Evolutionary conservation across 2,797 vertebrate species (phyloP).

Genomic region (Myripristis murdjan): DNA sequence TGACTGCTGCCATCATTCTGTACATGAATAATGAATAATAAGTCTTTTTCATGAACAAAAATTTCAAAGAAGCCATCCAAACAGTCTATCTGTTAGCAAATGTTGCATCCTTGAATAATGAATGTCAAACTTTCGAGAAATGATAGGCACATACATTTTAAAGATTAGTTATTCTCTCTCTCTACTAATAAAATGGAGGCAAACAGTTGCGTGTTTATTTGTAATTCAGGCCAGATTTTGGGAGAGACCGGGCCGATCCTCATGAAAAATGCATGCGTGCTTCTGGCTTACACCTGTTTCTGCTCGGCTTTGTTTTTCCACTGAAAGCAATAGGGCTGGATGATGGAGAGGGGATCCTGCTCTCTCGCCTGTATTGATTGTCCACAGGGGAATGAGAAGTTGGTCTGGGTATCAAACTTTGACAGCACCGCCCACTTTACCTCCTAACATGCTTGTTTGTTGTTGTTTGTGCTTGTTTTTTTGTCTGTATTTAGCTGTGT

Average conservation of each 20-base stretch:
- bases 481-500: neutral
- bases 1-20: too few relatives aligned
- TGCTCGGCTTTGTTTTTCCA: slow-evolving; percentile 26
- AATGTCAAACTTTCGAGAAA: slow-evolving; percentile 23
- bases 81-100: slow-evolving; percentile 19
- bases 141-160: slow-evolving; percentile 39
- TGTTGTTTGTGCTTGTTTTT: neutral
- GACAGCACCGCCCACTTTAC: slow-evolving; percentile 1
- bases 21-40: too few relatives aligned
- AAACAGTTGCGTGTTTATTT: slow-evolving; percentile 38
- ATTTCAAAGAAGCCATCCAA: too few relatives aligned
- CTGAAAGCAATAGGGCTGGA: slow-evolving; percentile 29
- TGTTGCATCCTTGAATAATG: slow-evolving; percentile 38
- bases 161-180: slow-evolving; percentile 35
- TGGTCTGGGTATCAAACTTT: slow-evolving; percentile 6
- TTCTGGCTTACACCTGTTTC: slow-evolving; percentile 45
- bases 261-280: slow-evolving; percentile 57
- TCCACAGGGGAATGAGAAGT: slow-evolving; percentile 2
- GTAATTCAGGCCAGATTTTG: slow-evolving; percentile 48
- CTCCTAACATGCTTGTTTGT: neutral
- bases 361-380: slow-evolving; percentile 35
- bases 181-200: slow-evolving; percentile 23
- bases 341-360: neutral
- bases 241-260: slow-evolving; percentile 27
- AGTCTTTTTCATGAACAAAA: too few relatives aligned